Conservation (phyloP, 2,888 invertebrate species). For the Melanotus villosus region DNA sequence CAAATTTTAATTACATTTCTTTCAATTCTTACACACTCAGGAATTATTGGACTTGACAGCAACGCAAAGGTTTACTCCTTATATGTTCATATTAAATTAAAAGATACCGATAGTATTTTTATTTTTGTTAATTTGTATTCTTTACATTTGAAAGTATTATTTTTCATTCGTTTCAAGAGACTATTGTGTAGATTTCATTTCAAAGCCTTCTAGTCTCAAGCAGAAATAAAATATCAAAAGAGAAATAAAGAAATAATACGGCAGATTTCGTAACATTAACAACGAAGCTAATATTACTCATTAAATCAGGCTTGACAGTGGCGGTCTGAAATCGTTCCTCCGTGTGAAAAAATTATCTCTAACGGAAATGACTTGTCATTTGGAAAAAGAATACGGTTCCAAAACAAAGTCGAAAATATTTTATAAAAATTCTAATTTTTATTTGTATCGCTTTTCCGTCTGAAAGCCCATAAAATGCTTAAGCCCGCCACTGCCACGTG, state of each 20-base stretch:
- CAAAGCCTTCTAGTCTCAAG: neutral
- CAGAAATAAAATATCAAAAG: slow-evolving; percentile 1
- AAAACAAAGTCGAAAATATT: neutral
- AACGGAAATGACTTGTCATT: neutral
- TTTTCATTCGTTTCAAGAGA: slow-evolving; percentile 2
- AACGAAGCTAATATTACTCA: slow-evolving; percentile 16
- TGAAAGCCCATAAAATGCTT: neutral
- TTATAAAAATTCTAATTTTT: neutral
- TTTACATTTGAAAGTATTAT: slow-evolving; percentile 7
- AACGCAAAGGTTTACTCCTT: neutral
- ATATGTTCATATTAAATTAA: neutral
- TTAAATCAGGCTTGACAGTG: slow-evolving; percentile 1
- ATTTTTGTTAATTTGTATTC: slow-evolving; percentile 9
- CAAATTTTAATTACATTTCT: slow-evolving; percentile 16
- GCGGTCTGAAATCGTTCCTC: neutral
- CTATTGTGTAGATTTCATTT: slow-evolving; percentile 6
- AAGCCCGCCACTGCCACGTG: neutral
- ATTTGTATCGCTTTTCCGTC: neutral
- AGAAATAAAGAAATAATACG: slow-evolving; percentile 1
- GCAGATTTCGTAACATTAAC: slow-evolving; percentile 7
- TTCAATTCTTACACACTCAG: slow-evolving; percentile 13
- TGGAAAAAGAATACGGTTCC: neutral
- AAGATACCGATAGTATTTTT: slow-evolving; percentile 6
- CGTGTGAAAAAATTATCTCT: slow-evolving; percentile 2
- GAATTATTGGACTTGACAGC: neutral